These are phyloP conservation scores for Loxodonta africana DNA, from an alignment of 2,113 vertebrate species.

Conservation along the genomic window DNA sequence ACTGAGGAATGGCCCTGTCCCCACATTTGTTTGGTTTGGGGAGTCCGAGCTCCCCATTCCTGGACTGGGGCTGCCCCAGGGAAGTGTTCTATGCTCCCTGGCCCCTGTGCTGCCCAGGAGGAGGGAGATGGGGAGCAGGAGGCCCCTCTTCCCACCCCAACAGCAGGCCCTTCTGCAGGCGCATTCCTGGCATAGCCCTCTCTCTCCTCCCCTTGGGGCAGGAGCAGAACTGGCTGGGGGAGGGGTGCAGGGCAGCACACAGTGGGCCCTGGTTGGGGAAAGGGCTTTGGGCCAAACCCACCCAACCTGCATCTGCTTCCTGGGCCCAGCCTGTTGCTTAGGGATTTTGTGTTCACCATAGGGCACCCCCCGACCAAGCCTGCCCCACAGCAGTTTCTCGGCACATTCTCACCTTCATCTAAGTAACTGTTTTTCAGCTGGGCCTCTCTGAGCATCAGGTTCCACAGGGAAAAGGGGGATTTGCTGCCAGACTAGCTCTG, in stretches of 20 bases:
- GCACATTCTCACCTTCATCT: background rate
- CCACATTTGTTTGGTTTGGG: too few relatives aligned
- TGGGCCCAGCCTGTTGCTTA: background rate
- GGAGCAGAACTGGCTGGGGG: background rate
- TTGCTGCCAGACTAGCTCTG: background rate
- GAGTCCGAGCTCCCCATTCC: background rate
- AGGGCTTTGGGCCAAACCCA: background rate
- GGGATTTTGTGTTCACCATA: background rate
- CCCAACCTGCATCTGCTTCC: background rate
- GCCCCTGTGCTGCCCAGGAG: background rate
- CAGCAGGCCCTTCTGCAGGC: background rate
- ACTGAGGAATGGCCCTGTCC: background rate
- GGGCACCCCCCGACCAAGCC: background rate
- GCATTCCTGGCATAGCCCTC: conserved; percentile 80
- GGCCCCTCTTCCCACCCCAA: conserved; percentile 11
- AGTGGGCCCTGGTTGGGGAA: background rate
- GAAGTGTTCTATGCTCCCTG: background rate
- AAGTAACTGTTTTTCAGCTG: background rate
- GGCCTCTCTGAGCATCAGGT: background rate
- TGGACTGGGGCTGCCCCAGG: background rate
- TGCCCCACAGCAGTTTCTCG: background rate
- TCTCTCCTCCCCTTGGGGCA: background rate
- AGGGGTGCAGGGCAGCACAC: too few relatives aligned
- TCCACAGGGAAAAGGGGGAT: background rate
- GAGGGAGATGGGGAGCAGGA: background rate